Evolutionary conservation across 2,797 vertebrate species (phyloP), one percentile per base, ranked within the genome.

Genomic region (Somateria mollissima): DNA sequence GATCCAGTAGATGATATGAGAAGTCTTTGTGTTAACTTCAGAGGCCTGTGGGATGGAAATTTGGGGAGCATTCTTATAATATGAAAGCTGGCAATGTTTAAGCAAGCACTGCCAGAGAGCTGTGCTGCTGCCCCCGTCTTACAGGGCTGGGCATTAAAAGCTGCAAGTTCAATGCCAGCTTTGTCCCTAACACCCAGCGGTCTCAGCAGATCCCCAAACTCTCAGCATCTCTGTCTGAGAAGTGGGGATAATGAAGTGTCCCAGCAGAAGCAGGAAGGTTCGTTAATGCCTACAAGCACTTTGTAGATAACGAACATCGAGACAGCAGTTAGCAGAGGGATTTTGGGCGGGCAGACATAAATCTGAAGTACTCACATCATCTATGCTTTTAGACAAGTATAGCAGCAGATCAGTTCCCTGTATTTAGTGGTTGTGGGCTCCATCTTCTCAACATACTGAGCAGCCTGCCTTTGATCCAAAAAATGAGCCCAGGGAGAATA

Each of bases 291-390:
- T 78, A 22, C 74, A 92, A 94, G 95, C 57, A 47, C 85, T 96
- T 69, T 90, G 80, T 54, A 95, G 95, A 94, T 92, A 94, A 95
- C 72, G 51, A 84, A 91, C 90, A 94, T 84, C 80, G 90, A 97
- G 91, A 71, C 71, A 69, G 90, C 85, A 89, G 92, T 62, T 61
- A 80, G 90, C 84, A 88, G 71, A 91, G 77, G 85, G 95, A 94
- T 95, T 91, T 91, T 67, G 84, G 94, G 85, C 87, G 81, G 39
- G 62, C 60, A 91, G 87, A 77, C 67, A 47, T 51, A 96, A 96
- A 95, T 87, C 84, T 70, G 47, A 84, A 92, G 78, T 27, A 61
- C 67, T 94, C 34, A 1, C 79, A 88, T 81, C 58, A 39, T 30
- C 60, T 10, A 56, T n/a, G 72, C 53, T 72, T 92, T 73, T 19